A percentile compares a stretch with the other conserved stretches of the same genome.
phyloP scores from a whole-genome alignment of 2,113 vertebrate species.

The Scytalopus superciliaris region DNA sequence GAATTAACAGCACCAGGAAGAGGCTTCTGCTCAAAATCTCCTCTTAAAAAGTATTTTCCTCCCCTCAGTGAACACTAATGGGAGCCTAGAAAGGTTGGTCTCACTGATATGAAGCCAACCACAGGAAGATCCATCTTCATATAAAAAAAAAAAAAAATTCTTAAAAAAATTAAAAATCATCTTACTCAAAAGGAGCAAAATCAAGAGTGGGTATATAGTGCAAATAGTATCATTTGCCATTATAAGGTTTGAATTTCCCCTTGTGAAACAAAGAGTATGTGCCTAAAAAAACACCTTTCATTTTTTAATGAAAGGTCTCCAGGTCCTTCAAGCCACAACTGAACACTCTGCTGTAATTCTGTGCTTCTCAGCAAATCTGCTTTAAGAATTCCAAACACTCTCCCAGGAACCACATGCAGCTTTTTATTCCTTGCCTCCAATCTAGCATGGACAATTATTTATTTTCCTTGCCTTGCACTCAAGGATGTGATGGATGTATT shows the following conservation, averaged over 20 bases:
- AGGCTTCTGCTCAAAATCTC: neutral
- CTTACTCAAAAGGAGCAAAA: neutral
- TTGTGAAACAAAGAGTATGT: neutral
- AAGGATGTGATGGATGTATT: conserved; percentile 45
- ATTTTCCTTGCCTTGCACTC: conserved; percentile 53
- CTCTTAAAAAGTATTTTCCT: neutral
- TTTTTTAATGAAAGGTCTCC: neutral
- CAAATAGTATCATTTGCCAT: neutral
- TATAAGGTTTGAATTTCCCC: neutral
- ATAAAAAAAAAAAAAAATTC: neutral
- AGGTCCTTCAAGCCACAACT: conserved; percentile 2
- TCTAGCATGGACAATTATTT: conserved; percentile 19
- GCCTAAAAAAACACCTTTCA: neutral
- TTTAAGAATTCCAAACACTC: neutral
- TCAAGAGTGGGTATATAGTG: neutral
- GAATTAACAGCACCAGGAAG: neutral
- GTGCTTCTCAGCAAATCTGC: neutral
- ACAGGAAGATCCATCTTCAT: neutral
- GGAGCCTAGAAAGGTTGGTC: neutral
- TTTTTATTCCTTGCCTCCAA: neutral
- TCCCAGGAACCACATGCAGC: neutral
- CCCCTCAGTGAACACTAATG: neutral
- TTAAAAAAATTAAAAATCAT: neutral
- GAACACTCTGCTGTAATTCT: neutral
- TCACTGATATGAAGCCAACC: neutral